A percentile compares a stretch with the other conserved stretches of the same genome.
These are phyloP conservation scores for Panopea generosa DNA, from an alignment of 2,888 invertebrate genomes.

Conservation along the genomic window DNA sequence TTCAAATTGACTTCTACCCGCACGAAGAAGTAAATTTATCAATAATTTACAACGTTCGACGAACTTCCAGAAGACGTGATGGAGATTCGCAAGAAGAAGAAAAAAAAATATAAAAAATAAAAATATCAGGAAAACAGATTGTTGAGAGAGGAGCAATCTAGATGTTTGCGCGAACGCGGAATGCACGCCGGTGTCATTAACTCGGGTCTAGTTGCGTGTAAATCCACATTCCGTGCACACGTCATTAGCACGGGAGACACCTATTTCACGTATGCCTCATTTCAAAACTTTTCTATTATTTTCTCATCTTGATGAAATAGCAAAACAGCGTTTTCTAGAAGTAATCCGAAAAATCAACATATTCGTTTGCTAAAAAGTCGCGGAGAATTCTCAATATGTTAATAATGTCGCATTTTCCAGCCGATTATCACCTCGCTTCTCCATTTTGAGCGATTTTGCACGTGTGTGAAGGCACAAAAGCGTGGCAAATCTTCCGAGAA, in stretches of 20 bases:
- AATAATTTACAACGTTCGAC: too few relatives aligned
- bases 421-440: conserved; percentile 53
- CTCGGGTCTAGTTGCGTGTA: conserved; percentile 31
- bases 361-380: conserved; percentile 30
- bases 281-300: conserved; percentile 36
- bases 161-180: neutral
- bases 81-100: too few relatives aligned
- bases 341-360: conserved; percentile 33
- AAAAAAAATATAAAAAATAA: too few relatives aligned
- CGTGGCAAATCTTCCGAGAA: conserved; percentile 2
- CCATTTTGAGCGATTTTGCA: conserved; percentile 51
- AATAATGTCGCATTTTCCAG: conserved; percentile 50
- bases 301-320: conserved; percentile 25
- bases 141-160: neutral
- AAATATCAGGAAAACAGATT: conserved; percentile 5
- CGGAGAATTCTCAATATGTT: conserved; percentile 44
- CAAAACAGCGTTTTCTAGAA: conserved; percentile 7
- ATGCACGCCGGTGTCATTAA: conserved; percentile 2
- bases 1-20: too few relatives aligned
- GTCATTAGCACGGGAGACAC: conserved; percentile 14
- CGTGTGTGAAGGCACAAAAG: conserved; percentile 36
- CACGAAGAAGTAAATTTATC: too few relatives aligned
- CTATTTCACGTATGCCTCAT: conserved; percentile 27
- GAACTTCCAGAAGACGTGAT: too few relatives aligned
- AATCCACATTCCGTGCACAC: conserved; percentile 21